Percentiles rank a stretch among this genome's conserved stretches.
phyloP scores from a whole-genome alignment of 2,113 vertebrate genomes.

The Bombycilla garrulus region DNA sequence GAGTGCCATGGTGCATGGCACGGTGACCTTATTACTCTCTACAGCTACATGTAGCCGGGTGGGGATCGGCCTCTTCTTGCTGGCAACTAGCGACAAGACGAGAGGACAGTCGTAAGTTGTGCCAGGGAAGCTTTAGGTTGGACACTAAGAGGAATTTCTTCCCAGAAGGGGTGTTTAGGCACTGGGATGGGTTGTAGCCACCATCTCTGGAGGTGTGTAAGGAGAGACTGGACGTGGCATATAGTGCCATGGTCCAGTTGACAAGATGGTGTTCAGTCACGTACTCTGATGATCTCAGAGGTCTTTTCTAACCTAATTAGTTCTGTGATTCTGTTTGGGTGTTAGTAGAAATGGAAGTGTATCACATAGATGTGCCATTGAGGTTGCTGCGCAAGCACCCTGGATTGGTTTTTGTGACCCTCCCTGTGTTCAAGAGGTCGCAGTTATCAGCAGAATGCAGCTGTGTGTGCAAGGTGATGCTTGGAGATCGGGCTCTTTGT shows the following conservation, averaged over 20 bases:
- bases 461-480: background rate
- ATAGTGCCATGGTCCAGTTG: background rate
- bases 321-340: background rate
- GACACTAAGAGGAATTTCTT: background rate
- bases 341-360: background rate
- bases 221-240: no score
- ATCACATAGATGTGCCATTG: accelerated
- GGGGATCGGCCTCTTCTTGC: background rate
- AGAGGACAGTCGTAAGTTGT: no score
- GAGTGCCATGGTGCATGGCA: background rate
- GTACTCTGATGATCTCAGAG: background rate
- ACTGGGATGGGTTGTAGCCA: background rate
- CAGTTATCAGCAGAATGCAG: background rate
- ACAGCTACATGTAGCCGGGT: accelerated
- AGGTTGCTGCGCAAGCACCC: background rate
- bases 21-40: accelerated
- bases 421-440: accelerated
- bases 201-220: background rate
- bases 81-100: no score
- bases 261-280: background rate
- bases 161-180: background rate
- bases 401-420: background rate
- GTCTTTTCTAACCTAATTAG: background rate
- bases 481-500: background rate
- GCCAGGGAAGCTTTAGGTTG: no score